Evolutionary conservation across 2,888 invertebrate genomes (phyloP).

Genomic region (Eristalis pertinax): DNA sequence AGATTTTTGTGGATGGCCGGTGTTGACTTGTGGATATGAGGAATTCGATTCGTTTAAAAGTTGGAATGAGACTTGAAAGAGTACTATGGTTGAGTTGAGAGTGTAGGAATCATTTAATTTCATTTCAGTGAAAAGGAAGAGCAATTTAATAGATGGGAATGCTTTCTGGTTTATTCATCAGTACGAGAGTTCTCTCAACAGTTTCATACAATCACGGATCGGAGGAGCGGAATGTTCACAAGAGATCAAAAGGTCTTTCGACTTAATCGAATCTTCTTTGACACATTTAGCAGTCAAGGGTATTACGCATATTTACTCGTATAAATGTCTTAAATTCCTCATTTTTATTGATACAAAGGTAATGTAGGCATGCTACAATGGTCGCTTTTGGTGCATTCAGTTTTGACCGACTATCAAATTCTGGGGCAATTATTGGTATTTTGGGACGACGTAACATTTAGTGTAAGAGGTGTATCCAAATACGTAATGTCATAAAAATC

Average conservation of each 20-base stretch:
- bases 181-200: not conserved
- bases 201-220: not conserved
- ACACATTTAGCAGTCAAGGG: not conserved
- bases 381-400: too few relatives aligned
- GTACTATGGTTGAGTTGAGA: slow-evolving; percentile 6
- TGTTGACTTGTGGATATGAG: slow-evolving; percentile 33
- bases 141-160: slow-evolving; percentile 34
- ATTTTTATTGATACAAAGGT: too few relatives aligned
- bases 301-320: not conserved
- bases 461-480: too few relatives aligned
- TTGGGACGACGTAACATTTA: too few relatives aligned
- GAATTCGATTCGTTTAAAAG: slow-evolving; percentile 29
- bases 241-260: not conserved
- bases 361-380: too few relatives aligned
- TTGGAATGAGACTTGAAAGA: not conserved
- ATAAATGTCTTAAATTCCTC: not conserved
- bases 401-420: too few relatives aligned
- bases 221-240: not conserved
- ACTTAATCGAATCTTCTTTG: not conserved
- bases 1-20: slow-evolving; percentile 30
- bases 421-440: too few relatives aligned
- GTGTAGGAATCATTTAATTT: slow-evolving; percentile 3
- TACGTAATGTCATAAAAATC: too few relatives aligned
- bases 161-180: not conserved
- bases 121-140: not conserved